Percentiles rank a stretch among this genome's conserved stretches.
phyloP scores from a whole-genome alignment of 1,140 invertebrate genomes.

The Drosophila suzukii region DNA sequence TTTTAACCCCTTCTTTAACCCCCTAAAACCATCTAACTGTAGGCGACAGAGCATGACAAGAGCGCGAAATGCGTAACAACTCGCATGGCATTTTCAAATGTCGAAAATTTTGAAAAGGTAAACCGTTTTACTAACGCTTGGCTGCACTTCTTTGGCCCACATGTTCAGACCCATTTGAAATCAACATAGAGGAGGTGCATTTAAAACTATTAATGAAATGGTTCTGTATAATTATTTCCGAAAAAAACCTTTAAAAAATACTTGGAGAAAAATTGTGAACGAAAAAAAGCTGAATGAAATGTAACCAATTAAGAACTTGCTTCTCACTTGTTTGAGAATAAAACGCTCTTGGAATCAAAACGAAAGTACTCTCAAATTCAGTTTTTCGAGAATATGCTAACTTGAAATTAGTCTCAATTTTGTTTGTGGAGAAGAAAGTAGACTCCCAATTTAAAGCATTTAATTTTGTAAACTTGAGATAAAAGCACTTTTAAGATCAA shows the following conservation, averaged over 20 bases:
- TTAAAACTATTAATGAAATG: neutral
- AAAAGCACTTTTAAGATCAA: no score
- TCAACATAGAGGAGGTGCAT: neutral
- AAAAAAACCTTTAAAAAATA: neutral
- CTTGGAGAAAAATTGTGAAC: no score
- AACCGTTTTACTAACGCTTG: conserved; percentile 44
- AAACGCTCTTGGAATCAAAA: no score
- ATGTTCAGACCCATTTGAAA: conserved; percentile 9
- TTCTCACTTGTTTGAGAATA: no score
- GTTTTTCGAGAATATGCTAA: no score
- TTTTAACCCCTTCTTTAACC: neutral
- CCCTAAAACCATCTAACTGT: neutral
- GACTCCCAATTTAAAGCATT: no score
- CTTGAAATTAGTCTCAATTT: no score
- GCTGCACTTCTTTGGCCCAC: conserved; percentile 4
- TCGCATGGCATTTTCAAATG: conserved; percentile 39
- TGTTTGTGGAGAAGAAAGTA: no score
- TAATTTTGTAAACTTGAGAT: no score
- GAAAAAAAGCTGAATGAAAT: no score
- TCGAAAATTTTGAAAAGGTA: conserved; percentile 45
- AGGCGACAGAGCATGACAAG: conserved; percentile 52
- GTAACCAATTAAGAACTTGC: no score
- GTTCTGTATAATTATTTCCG: neutral
- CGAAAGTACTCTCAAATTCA: no score
- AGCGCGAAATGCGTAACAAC: conserved; percentile 50